phyloP scores from a whole-genome alignment of 2,113 vertebrate genomes.

The Rhea pennata region DNA sequence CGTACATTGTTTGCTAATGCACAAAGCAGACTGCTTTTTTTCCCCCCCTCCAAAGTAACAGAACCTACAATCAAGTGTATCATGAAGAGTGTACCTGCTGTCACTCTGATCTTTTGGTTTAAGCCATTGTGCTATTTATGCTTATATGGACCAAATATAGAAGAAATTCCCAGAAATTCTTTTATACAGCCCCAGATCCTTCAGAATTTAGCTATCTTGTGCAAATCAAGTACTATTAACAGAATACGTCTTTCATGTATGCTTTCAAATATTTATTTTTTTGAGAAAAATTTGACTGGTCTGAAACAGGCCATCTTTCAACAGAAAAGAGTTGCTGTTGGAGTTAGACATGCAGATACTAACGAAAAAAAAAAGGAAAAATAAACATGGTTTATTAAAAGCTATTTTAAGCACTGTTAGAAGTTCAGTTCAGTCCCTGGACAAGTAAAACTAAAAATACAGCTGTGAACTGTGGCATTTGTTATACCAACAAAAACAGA shows the following conservation, averaged over 20 bases:
- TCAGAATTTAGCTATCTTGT: not conserved
- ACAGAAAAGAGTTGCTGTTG: not conserved
- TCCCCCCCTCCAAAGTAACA: not conserved
- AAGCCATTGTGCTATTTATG: not conserved
- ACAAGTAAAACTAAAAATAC: not conserved
- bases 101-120: not conserved
- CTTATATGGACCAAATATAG: not conserved
- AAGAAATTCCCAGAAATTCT: not conserved
- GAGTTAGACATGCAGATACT: not conserved
- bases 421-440: not conserved
- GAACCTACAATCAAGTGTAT: not conserved
- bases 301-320: not conserved
- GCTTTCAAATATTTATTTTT: not conserved
- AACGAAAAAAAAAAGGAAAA: not conserved
- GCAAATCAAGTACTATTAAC: not conserved
- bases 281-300: not conserved
- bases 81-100: not conserved
- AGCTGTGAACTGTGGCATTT: not conserved
- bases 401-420: not conserved
- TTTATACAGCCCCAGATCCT: not conserved
- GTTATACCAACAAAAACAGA: fast-evolving
- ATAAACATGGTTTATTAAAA: not conserved
- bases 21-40: not conserved
- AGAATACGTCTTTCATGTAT: not conserved
- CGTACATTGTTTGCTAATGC: not conserved